These are phyloP conservation scores for Gastracanthus pulcherrimus DNA, from an alignment of 2,888 invertebrate species.

Conservation along the genomic window DNA sequence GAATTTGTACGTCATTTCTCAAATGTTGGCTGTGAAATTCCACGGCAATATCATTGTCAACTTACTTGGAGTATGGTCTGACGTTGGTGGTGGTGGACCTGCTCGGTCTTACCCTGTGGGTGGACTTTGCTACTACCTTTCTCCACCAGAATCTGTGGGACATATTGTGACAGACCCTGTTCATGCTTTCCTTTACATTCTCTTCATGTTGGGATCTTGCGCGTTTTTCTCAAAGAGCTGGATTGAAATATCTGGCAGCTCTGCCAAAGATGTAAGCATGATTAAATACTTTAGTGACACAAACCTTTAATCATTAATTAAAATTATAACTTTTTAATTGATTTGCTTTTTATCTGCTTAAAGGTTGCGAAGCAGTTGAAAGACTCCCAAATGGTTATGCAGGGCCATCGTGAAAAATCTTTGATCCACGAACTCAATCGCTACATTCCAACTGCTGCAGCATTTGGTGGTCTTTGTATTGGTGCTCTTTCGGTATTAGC, in stretches of 20 bases:
- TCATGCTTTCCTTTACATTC: slow-evolving; percentile 96
- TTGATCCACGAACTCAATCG: slow-evolving; percentile 99
- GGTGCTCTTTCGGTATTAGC: slow-evolving; percentile 99
- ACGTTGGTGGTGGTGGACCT: slow-evolving; percentile 98
- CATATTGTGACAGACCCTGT: slow-evolving; percentile 98
- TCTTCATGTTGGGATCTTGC: slow-evolving; percentile 99
- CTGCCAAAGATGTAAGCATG: slow-evolving; percentile 96
- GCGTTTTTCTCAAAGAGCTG: slow-evolving; percentile 99
- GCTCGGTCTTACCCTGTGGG: slow-evolving; percentile 98
- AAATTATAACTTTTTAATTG: slow-evolving; percentile 7
- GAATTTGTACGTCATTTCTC: slow-evolving; percentile 99
- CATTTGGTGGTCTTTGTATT: slow-evolving; percentile 99
- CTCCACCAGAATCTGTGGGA: slow-evolving; percentile 97
- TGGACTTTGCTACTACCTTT: slow-evolving; percentile 98
- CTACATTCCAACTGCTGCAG: slow-evolving; percentile 99
- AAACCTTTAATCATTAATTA: neutral
- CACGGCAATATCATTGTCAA: slow-evolving; percentile 98
- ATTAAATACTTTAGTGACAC: too few species aligned
- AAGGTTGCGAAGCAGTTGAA: slow-evolving; percentile 99
- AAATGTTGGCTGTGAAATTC: slow-evolving; percentile 99
- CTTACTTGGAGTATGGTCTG: slow-evolving; percentile 98
- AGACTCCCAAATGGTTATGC: slow-evolving; percentile 99
- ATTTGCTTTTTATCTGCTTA: slow-evolving; percentile 53
- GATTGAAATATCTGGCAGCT: slow-evolving; percentile 99
- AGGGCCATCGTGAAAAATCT: slow-evolving; percentile 98